Evolutionary conservation across 2,797 vertebrate genomes (phyloP).

Genomic region (Babyrousa celebensis): DNA sequence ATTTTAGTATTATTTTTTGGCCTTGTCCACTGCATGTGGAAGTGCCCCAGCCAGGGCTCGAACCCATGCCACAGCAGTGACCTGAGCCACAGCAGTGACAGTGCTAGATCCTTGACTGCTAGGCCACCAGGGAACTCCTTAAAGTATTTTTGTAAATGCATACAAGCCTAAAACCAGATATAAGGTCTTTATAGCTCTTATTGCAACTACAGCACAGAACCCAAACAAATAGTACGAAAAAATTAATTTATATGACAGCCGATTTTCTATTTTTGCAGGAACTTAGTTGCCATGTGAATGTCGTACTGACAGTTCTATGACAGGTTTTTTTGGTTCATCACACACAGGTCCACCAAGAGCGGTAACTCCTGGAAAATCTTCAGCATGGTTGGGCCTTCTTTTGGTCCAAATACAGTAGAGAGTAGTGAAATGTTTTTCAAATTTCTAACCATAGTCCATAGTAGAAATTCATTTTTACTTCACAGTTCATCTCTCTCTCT

Average conservation of each 20-base stretch:
- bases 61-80: too few species aligned
- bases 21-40: too few species aligned
- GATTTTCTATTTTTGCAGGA: not conserved
- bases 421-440: not conserved
- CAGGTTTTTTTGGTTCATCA: not conserved
- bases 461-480: constrained; percentile 52
- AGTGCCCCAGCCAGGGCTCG: too few species aligned
- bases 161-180: constrained; percentile 37
- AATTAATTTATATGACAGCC: not conserved
- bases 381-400: not conserved
- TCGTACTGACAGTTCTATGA: not conserved
- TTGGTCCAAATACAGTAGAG: not conserved
- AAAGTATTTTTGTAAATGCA: not conserved
- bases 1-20: too few species aligned
- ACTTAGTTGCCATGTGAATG: not conserved
- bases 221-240: not conserved
- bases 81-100: too few species aligned
- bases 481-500: not conserved
- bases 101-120: too few species aligned
- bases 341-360: not conserved
- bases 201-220: too few species aligned
- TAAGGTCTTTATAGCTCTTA: not conserved
- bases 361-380: not conserved
- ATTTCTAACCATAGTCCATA: not conserved
- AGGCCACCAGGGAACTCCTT: not conserved